Base-by-base conservation (phyloP, 2,113 vertebrate species). In the Mystacornis crossleyi region DNA sequence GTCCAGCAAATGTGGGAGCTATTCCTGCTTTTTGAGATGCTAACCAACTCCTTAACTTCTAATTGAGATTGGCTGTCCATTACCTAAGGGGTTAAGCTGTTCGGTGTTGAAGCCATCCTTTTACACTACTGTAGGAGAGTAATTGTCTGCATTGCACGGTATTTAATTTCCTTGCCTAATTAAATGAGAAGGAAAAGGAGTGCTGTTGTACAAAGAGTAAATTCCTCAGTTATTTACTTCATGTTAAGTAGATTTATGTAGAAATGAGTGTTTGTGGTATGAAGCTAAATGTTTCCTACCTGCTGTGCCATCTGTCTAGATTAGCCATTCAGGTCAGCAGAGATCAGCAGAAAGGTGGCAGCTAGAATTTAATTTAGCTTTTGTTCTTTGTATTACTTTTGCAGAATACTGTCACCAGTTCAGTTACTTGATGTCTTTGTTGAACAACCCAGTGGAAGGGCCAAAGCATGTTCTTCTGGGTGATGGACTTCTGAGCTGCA, bases 121-220 rank as follows among this genome's bases (percentile, higher is more conserved):
- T 13, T 70, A 38, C 2, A 3, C 29, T 67, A 1, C 26, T 81
- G 10, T 10, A 62, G 34, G 62, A 87, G 66, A 72, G 6, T n/a
- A 78, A 43, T 90, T 82, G 69, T 55, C 78, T 85, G 34, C 1
- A 0, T 45, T 69, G 50, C 40, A 43, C 48, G 11, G 45, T 75
- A 31, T 82, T 94, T 90, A 4, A 91, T 91, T 89, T 93, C 72
- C 58, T 72, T 94, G 61, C 54, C 42, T 91, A 90, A 95, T 93
- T 94, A 90, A 96, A 85, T 42, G 54, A 47, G 87, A 75, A 94
- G 33, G 42, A 73, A 83, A 86, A 73, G 29, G 6, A 73, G 6
- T 81, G 33, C 57, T 75, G 34, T 65, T 90, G 50, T 69, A 66
- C 81, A 73, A 80, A 81, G 42, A 69, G 33, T 75, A 43, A 93